Conservation (phyloP, 2,113 vertebrate species). For the Pionites leucogaster region DNA sequence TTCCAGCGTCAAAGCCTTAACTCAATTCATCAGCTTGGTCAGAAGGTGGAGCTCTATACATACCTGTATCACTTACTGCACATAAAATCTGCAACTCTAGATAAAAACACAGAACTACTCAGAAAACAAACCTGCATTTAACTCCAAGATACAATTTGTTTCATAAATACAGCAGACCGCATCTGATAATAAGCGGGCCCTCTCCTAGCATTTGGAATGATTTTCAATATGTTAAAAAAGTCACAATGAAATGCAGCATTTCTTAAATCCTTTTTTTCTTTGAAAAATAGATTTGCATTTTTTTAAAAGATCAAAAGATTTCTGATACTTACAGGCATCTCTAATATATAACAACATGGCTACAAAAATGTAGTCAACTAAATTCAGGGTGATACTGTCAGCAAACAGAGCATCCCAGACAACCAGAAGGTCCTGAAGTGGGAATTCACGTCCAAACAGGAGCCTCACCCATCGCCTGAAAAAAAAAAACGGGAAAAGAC, state of each 20-base stretch:
- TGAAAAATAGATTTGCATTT: neutral
- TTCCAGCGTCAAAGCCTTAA: neutral
- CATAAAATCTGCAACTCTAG: conserved; percentile 15
- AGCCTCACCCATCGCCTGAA: conserved; percentile 93
- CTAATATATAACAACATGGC: conserved; percentile 98
- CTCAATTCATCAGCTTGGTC: conserved; percentile 60
- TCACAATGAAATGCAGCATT: neutral
- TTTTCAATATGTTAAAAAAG: neutral
- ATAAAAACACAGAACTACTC: conserved; percentile 30
- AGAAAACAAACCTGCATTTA: conserved; percentile 62
- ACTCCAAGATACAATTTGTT: conserved; percentile 53
- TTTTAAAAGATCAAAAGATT: neutral
- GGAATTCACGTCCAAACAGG: conserved; percentile 94
- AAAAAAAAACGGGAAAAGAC: neutral
- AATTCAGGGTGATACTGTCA: conserved; percentile 90
- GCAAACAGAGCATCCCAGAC: conserved; percentile 97
- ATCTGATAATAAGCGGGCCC: neutral
- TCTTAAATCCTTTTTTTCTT: neutral
- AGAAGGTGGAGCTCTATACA: conserved; percentile 81
- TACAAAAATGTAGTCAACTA: conserved; percentile 97
- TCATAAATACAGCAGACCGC: conserved; percentile 43
- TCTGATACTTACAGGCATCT: conserved; percentile 87
- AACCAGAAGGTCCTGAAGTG: conserved; percentile 94
- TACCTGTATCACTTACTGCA: conserved; percentile 29
- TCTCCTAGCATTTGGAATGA: neutral